These are phyloP conservation scores for Lucinisca nassula DNA, from an alignment of 2,888 invertebrate species.

Conservation along the genomic window DNA sequence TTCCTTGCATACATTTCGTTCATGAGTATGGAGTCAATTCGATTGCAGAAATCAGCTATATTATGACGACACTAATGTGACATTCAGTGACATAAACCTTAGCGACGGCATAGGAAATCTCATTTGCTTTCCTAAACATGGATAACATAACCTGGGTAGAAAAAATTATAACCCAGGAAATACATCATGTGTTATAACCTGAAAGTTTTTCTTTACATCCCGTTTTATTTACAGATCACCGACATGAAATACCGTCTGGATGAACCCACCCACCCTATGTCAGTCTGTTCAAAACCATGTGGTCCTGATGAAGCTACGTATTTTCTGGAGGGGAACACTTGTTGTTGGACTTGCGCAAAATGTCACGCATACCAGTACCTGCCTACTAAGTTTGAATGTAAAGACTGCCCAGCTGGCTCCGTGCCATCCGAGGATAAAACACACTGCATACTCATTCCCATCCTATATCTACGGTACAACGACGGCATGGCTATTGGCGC, in stretches of 20 bases:
- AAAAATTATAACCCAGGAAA: too few relatives aligned
- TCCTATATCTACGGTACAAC: constrained; percentile 89
- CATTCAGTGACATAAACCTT: too few relatives aligned
- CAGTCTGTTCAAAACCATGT: constrained; percentile 97
- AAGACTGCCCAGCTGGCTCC: constrained; percentile 93
- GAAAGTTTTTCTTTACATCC: too few relatives aligned
- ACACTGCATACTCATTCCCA: constrained; percentile 87
- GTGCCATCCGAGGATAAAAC: constrained; percentile 94
- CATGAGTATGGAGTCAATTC: too few relatives aligned
- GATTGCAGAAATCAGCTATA: too few relatives aligned
- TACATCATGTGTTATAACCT: too few relatives aligned
- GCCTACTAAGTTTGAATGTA: constrained; percentile 91
- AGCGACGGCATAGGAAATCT: too few relatives aligned
- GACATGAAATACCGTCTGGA: constrained; percentile 95
- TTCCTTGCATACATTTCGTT: too few relatives aligned
- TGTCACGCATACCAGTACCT: constrained; percentile 93
- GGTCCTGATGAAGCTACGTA: constrained; percentile 96
- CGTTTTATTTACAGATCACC: constrained; percentile 63
- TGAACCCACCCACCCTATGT: constrained; percentile 94
- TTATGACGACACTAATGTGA: too few relatives aligned
- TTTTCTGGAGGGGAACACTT: constrained; percentile 95
- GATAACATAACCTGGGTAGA: too few relatives aligned
- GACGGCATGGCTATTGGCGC: constrained; percentile 98
- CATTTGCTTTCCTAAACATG: too few relatives aligned
- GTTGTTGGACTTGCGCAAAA: constrained; percentile 89